Conservation (phyloP, 2,888 invertebrate genomes). For the Tipula unca region DNA sequence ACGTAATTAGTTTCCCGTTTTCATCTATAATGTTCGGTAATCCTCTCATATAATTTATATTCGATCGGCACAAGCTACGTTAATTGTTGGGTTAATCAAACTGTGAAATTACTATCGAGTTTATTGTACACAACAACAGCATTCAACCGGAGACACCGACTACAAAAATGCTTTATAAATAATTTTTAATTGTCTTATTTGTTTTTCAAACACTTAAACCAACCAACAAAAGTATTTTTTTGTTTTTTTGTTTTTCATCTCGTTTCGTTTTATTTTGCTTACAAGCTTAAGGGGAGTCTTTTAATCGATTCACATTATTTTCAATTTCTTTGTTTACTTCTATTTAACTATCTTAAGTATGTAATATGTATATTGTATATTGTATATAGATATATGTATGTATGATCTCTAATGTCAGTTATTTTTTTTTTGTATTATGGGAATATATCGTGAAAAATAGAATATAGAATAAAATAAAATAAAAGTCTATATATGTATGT, state of each 20-base stretch:
- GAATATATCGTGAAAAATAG: background rate
- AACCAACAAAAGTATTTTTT: background rate
- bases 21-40: too few relatives aligned
- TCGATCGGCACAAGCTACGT: background rate
- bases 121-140: background rate
- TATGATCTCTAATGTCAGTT: background rate
- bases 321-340: constrained; percentile 8
- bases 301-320: constrained; percentile 14
- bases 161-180: background rate
- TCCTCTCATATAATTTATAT: too few relatives aligned
- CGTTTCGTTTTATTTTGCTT: background rate
- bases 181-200: background rate
- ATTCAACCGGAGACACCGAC: background rate
- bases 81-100: background rate
- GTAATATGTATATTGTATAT: background rate
- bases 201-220: background rate
- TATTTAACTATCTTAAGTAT: background rate
- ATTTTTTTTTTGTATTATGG: background rate
- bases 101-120: background rate
- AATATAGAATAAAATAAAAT: background rate
- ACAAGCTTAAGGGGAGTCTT: background rate
- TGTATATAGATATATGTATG: background rate
- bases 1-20: too few relatives aligned
- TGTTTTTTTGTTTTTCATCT: background rate
- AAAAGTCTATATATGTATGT: too few relatives aligned